Evolutionary conservation across 1,140 invertebrate genomes (phyloP).

Genomic region (Drosophila littoralis): DNA sequence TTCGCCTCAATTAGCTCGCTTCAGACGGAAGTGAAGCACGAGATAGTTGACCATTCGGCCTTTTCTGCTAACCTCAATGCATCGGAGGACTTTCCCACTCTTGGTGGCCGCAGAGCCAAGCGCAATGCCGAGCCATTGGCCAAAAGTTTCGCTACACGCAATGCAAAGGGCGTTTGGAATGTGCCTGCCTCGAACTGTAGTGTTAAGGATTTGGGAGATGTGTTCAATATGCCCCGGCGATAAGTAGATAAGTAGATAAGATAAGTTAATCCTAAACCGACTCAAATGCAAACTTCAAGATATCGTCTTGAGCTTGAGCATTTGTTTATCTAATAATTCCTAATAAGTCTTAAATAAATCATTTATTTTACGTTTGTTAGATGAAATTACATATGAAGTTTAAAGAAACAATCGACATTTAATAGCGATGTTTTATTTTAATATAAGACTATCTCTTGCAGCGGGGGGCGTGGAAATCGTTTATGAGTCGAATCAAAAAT

Average conservation of each 20-base stretch:
- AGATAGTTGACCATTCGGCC: constrained; percentile 17
- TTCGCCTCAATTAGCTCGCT: constrained; percentile 20
- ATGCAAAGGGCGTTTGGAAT: constrained; percentile 6
- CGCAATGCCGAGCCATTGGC: neutral
- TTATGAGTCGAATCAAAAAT: neutral
- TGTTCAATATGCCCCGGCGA: constrained; percentile 11
- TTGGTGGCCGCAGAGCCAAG: constrained; percentile 16
- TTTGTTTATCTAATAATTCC: too few relatives aligned
- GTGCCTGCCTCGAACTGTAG: neutral
- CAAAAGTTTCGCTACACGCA: neutral
- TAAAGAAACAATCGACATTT: too few relatives aligned
- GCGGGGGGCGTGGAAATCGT: neutral
- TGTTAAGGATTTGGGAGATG: neutral
- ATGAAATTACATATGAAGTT: too few relatives aligned
- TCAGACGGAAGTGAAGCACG: constrained; percentile 2
- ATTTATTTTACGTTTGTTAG: too few relatives aligned
- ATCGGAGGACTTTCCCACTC: constrained; percentile 32
- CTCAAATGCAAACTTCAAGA: too few relatives aligned
- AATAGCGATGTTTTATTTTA: too few relatives aligned
- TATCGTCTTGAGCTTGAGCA: too few relatives aligned
- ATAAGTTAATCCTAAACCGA: neutral
- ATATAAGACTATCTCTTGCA: neutral
- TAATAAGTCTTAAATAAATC: too few relatives aligned
- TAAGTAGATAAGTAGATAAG: too few relatives aligned
- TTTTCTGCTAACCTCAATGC: constrained; percentile 9